These are phyloP conservation scores for Calidris pugnax DNA, from an alignment of 2,113 vertebrate genomes.

Conservation along the genomic window DNA sequence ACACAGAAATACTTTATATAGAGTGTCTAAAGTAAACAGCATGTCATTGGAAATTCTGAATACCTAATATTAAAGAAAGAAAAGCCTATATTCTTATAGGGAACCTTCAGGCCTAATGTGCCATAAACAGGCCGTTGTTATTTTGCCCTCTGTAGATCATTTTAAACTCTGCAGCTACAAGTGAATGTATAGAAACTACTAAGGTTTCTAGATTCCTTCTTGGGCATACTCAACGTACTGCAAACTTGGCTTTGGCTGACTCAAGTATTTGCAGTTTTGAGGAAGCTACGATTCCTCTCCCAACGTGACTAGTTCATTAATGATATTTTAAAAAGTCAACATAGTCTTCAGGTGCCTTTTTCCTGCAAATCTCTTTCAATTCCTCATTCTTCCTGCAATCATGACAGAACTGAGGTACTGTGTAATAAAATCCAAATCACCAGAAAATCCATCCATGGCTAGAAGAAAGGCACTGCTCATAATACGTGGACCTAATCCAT, in stretches of 20 bases:
- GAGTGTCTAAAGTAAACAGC: background rate
- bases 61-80: background rate
- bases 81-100: background rate
- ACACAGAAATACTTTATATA: background rate
- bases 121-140: background rate
- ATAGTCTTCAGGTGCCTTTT: background rate
- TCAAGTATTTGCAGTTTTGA: background rate
- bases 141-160: background rate
- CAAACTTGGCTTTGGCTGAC: background rate
- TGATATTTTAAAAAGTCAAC: background rate
- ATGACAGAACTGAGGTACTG: background rate
- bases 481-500: background rate
- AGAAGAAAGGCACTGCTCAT: background rate
- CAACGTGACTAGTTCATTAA: background rate
- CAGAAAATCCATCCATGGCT: background rate
- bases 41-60: background rate
- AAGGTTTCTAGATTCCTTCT: background rate
- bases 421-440: background rate
- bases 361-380: background rate
- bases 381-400: background rate
- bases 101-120: background rate
- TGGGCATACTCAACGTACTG: background rate
- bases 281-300: background rate
- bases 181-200: background rate
- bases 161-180: background rate